Base-by-base conservation (phyloP, 2,888 invertebrate genomes). In the Lithophane ornitopus region DNA sequence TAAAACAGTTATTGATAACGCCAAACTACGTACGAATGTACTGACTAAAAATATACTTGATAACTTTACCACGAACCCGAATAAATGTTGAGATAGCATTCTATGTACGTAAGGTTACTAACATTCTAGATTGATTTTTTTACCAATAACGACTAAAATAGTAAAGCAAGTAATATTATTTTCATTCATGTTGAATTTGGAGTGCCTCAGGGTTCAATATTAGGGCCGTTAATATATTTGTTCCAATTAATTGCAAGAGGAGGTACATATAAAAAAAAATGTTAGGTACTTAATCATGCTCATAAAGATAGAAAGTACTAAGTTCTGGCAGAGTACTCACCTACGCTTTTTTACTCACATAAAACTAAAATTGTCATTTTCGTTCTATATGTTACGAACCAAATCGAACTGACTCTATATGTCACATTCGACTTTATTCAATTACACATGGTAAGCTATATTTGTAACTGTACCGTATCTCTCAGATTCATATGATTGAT, bases 401-500 rank as follows among this genome's bases (percentile, higher is more conserved):
- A 9, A 34, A 49, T 52, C n/a, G 16, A 34, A n/a, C 2, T 34
- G 6, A 34, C 34, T 34, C 34, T 1, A 52, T 16, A 34, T 2
- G 16, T 9, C 11, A n/a, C 0, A 67, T 39, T 52, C n/a, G 7
- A 11, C 34, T 67, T 1, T 16, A 49, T 66, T 49, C 6, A 22
- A n/a, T n/a, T 67, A n/a, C 22, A 49, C n/a, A 49, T 52, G n/a
- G 34, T 34, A 49, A 49, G 34, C 22, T 49, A 11, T 67, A 34
- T 52, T 39, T 52, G 19, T 39, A 22, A 58, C 41, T 39, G 28
- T 73, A 54, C 26, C 56, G 12, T 80, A 77, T 76, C 79, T 61
- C 28, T 44, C 56, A 69, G 46, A 80, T 73, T 76, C 54, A 44
- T 62, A 49, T 66, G 66, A 74, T 70, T 76, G 76, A 84, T 85